Base-by-base conservation (phyloP, 2,113 vertebrate genomes). In the Pipa parva region DNA sequence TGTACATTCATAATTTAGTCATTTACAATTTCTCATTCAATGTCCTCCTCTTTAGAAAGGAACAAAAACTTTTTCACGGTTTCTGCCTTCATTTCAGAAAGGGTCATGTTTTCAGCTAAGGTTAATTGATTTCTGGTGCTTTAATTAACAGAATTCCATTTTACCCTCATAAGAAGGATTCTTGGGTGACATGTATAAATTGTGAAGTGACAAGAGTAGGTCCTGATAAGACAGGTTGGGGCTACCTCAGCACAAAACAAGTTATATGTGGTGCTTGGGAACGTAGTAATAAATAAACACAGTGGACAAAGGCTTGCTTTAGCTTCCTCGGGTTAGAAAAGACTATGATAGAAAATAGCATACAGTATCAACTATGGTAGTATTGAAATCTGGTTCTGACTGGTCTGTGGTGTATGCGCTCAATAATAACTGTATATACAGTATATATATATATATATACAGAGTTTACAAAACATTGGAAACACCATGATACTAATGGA, bases 81-180 rank as follows among this genome's bases (percentile, higher is more conserved):
- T 15, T 27, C 77, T 78, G 76, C 68, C 75, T 79, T 66, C 2
- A 2, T 81, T 85, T 82, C 5, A 82, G 73, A 71, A 18, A 63
- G 75, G 79, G 75, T 82, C 75, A 71, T 63, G 78, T 74, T 81
- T 70, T 70, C 76, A 72, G 76, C 79, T 78, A 79, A 86, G 79
- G 83, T 83, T 87, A 87, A 88, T 87, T 88, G 85, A 85, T 89
- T 88, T 85, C 84, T 76, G 78, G 84, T 76, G 77, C 79, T 83
- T 89, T 89, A 88, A 87, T 89, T 84, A 90, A 85, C 69, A 70
- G 77, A 83, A 83, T 85, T 81, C 79, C 80, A 82, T 85, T 87
- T 85, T 80, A 22, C 54, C 80, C 75, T 83, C 83, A 85, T 79
- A 78, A 81, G 77, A 75, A 71, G 74, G 79, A 67, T 80, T 79